phyloP scores from a whole-genome alignment of 2,888 invertebrate species.

The Venusia cambrica region DNA sequence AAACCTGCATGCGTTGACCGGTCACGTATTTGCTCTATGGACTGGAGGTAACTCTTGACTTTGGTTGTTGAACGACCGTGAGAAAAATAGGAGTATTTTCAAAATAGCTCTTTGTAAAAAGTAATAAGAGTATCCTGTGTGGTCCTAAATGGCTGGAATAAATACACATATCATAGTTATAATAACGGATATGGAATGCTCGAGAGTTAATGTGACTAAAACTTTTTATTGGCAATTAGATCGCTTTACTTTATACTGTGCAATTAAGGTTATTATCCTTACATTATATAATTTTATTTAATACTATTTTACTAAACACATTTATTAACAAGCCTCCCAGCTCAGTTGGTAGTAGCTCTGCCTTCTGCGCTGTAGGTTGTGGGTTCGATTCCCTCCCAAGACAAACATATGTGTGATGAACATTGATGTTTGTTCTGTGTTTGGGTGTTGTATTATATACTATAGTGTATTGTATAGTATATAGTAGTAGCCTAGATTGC shows the following conservation, averaged over 20 bases:
- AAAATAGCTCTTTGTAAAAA: constrained; percentile 26
- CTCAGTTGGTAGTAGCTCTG: too few relatives aligned
- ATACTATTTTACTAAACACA: too few relatives aligned
- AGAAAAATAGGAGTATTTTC: constrained; percentile 23
- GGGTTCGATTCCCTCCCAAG: too few relatives aligned
- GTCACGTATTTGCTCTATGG: constrained; percentile 30
- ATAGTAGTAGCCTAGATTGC: too few relatives aligned
- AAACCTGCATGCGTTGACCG: constrained; percentile 33
- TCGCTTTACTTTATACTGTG: constrained; percentile 10
- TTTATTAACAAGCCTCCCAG: too few relatives aligned
- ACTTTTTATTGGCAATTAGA: constrained; percentile 14
- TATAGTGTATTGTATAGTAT: too few relatives aligned
- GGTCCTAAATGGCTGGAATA: constrained; percentile 28
- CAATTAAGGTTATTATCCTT: constrained; percentile 12
- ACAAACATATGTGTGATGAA: too few relatives aligned
- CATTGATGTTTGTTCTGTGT: too few relatives aligned
- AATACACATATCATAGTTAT: constrained; percentile 30
- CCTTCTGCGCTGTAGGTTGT: too few relatives aligned
- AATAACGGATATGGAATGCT: constrained; percentile 22
- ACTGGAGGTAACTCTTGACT: constrained; percentile 22
- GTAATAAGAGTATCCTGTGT: constrained; percentile 30
- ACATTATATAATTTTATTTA: too few relatives aligned
- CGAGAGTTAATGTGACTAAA: constrained; percentile 6
- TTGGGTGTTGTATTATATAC: too few relatives aligned
- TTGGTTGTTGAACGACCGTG: constrained; percentile 23